phyloP scores from a whole-genome alignment of 23 tunicate species.

The Halocynthia roretzi region DNA sequence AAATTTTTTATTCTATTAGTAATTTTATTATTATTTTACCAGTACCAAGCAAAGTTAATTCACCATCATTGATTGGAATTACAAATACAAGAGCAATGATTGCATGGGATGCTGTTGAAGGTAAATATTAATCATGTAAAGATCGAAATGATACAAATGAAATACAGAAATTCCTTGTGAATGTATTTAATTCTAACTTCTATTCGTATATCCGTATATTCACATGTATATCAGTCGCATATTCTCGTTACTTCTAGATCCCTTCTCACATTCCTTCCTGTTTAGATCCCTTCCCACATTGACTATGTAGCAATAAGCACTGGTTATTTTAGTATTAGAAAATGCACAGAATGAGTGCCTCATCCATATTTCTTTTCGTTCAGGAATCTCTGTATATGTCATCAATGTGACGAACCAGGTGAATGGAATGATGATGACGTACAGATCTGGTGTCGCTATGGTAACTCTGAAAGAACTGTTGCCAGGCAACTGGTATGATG shows the following conservation, averaged over 20 bases:
- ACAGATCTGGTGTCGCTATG: not conserved
- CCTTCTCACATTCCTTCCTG: no score
- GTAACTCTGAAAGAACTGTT: conserved; percentile 6
- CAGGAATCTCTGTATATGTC: conserved; percentile 14
- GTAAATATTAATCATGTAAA: not conserved
- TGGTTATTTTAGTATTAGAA: no score
- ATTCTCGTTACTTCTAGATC: no score
- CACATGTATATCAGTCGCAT: no score
- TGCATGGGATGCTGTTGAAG: conserved; percentile 12
- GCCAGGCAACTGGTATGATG: conserved; percentile 29
- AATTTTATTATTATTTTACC: not conserved
- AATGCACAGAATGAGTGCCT: no score
- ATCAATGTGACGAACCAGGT: conserved; percentile 18
- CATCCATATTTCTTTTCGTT: not conserved
- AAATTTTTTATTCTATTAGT: no score
- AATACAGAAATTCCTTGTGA: no score
- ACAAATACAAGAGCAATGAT: conserved; percentile 5
- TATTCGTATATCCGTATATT: no score
- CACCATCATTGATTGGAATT: conserved; percentile 1
- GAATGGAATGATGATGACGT: conserved; percentile 13
- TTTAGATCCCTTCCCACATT: no score
- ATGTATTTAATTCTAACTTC: no score
- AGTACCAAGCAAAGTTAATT: conserved; percentile 14
- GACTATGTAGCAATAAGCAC: no score
- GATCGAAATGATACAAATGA: not conserved